Percentiles rank a stretch among this genome's conserved stretches.
phyloP scores from a whole-genome alignment of 2,113 vertebrate genomes.

The Blennius ocellaris region DNA sequence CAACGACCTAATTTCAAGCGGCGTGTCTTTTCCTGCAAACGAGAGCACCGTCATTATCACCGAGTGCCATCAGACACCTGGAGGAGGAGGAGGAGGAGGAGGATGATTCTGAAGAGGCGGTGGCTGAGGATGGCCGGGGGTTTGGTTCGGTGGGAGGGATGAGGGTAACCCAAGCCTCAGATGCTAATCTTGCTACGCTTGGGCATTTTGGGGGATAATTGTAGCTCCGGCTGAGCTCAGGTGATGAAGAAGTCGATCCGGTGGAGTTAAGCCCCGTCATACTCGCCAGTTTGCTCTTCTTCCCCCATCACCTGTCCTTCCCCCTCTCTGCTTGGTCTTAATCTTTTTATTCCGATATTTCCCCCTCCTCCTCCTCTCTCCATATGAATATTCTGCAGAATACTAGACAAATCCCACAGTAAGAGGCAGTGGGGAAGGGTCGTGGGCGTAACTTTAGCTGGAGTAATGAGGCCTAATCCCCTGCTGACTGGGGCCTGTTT shows the following conservation, averaged over 20 bases:
- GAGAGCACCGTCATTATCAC: slow-evolving; percentile 79
- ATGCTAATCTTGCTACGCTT: slow-evolving; percentile 82
- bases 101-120: slow-evolving; percentile 40
- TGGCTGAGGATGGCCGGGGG: slow-evolving; percentile 54
- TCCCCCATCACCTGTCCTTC: slow-evolving; percentile 47
- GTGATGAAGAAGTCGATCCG: slow-evolving; percentile 75
- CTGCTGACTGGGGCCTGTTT: slow-evolving; percentile 90
- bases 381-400: slow-evolving; percentile 90
- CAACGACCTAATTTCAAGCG: slow-evolving; percentile 71
- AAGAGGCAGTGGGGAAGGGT: slow-evolving; percentile 85
- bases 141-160: slow-evolving; percentile 54
- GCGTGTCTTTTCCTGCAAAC: slow-evolving; percentile 61
- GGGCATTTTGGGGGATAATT: slow-evolving; percentile 84
- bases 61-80: slow-evolving; percentile 84
- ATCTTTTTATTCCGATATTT: slow-evolving; percentile 48
- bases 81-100: slow-evolving; percentile 44
- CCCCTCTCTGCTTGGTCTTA: slow-evolving; percentile 36
- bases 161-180: slow-evolving; percentile 80
- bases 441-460: slow-evolving; percentile 93
- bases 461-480: slow-evolving; percentile 99
- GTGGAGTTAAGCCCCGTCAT: slow-evolving; percentile 73
- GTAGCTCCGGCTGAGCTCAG: slow-evolving; percentile 79
- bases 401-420: slow-evolving; percentile 85
- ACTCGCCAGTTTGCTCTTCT: slow-evolving; percentile 65
- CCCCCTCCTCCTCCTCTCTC: slow-evolving; percentile 10